phyloP scores from a whole-genome alignment of 2,888 invertebrate genomes.

The Hecatera dysodea region DNA sequence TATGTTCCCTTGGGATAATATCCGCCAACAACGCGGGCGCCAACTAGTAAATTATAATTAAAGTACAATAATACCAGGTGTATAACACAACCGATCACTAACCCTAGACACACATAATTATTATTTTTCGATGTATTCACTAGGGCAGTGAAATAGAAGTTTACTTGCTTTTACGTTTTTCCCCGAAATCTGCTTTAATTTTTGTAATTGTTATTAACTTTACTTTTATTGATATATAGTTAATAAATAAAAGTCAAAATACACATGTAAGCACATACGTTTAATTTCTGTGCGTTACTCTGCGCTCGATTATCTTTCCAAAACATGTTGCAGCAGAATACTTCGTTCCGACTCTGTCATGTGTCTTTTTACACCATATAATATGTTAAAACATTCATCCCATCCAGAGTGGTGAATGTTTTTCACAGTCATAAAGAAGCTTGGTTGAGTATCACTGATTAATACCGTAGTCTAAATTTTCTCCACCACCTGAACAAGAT shows the following conservation, averaged over 20 bases:
- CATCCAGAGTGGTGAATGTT: neutral
- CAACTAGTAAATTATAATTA: neutral
- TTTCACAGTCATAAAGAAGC: neutral
- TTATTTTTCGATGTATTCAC: neutral
- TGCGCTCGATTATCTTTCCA: no score
- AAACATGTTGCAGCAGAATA: neutral
- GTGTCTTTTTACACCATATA: neutral
- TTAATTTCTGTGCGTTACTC: no score
- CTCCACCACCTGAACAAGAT: no score
- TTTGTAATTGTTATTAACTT: neutral
- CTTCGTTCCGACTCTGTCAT: neutral
- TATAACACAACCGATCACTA: no score
- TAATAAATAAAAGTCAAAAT: no score
- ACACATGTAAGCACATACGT: no score
- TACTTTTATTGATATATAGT: no score
- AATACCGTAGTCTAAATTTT: no score
- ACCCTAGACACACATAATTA: neutral
- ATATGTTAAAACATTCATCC: neutral
- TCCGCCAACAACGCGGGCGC: no score
- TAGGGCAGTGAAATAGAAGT: no score
- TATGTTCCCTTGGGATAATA: no score
- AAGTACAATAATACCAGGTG: neutral
- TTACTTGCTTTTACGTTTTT: no score
- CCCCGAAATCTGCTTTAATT: neutral
- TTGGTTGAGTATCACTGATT: conserved; percentile 5